Evolutionary conservation across 2,797 vertebrate genomes (phyloP), one percentile per base, ranked within the genome.

Genomic region (Chromobotia macracanthus): DNA sequence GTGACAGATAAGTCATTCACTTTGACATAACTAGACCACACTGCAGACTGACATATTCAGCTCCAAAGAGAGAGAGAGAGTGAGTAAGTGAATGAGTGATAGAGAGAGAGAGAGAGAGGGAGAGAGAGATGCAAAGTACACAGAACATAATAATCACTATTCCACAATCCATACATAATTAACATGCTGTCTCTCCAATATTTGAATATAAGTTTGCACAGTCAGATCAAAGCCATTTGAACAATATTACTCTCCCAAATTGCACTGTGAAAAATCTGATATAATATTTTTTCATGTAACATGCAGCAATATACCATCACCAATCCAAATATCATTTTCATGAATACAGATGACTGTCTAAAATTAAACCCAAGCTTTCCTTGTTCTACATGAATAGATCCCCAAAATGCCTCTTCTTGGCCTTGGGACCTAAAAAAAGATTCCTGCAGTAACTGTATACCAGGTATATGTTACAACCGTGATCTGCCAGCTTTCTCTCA

Each of bases 311-410:
- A 75, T 67, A 75, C 21, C 12, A 38, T 72, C n/a, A 60, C 56
- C 18, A 63, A 80, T 78, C 76, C 38, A 80, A 75, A 77, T 76
- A 63, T 51, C 12, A 10, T 70, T 66, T 74, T 72, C 71, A 84
- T 85, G 81, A 83, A 83, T 75, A 75, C 76, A 80, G 70, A 83
- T 79, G 67, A 55, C 58, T 38, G 46, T 46, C 35, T 76, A 51
- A 81, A 81, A 81, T 85, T 76, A 83, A 85, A 83, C 71, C 38
- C 16, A 38, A 38, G 8, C 18, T 9, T 64, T 64, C 16, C 18
- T n/a, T 64, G 31, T 51, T 51, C 63, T 46, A 70, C 51, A 46
- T 71, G 56, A 61, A 28, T 48, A 75, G 28, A 67, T 23, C 48
- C 63, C 75, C 51, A 69, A 67, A 81, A 83, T 12, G 63, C 21